Percentiles rank a stretch among this genome's conserved stretches.
phyloP scores from a whole-genome alignment of 2,888 invertebrate genomes.

The Bugula neritina region DNA sequence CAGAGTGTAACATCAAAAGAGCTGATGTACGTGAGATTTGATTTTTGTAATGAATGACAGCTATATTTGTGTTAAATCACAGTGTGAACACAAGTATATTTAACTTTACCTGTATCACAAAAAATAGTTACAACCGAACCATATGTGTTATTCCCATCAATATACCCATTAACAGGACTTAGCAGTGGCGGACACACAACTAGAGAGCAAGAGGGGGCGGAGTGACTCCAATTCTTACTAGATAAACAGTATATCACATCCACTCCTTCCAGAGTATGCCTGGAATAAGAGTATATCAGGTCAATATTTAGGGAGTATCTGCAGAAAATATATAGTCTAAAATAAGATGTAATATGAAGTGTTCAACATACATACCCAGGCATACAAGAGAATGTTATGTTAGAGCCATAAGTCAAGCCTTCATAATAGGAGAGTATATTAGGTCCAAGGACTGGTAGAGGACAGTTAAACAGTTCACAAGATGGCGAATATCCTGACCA shows the following conservation, averaged over 20 bases:
- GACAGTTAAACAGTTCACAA: slow-evolving; percentile 55
- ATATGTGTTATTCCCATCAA: background rate
- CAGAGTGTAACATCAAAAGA: too few relatives aligned
- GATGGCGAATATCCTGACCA: slow-evolving; percentile 64
- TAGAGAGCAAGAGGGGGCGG: background rate
- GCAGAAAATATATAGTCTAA: too few relatives aligned
- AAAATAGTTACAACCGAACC: background rate
- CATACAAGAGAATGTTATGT: background rate
- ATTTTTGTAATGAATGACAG: too few relatives aligned
- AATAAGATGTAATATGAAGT: too few relatives aligned
- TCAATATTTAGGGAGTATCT: too few relatives aligned
- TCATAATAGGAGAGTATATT: background rate
- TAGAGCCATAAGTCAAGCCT: background rate
- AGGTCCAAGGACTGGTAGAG: background rate
- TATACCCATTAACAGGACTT: background rate
- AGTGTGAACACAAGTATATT: too few relatives aligned
- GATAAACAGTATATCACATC: background rate
- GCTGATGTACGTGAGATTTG: too few relatives aligned
- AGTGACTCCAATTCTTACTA: background rate
- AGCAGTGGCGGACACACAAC: background rate
- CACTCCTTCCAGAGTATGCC: background rate
- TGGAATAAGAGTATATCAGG: too few relatives aligned
- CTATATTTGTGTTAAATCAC: too few relatives aligned
- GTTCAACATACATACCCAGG: background rate
- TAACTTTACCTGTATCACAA: background rate